Percentiles rank a stretch among this genome's conserved stretches.
Evolutionary conservation across 2,113 vertebrate genomes (phyloP).

Genomic region (Tylochromis polylepis): DNA sequence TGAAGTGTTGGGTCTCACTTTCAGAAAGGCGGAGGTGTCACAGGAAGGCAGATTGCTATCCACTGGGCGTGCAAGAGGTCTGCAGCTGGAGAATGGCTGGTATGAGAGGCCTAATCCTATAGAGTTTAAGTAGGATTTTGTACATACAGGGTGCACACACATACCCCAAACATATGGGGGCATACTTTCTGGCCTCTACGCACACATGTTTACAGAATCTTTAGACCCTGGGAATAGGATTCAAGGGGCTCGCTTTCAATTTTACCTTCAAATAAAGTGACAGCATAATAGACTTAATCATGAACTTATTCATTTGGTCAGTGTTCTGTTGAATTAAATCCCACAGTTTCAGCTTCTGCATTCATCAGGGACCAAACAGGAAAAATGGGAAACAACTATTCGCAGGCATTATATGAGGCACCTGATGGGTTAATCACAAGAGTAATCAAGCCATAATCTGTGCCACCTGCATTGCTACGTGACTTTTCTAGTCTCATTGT

Average conservation of each 20-base stretch:
- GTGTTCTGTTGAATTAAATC: not conserved
- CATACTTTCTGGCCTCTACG: not conserved
- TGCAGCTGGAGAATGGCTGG: slow-evolving; percentile 64
- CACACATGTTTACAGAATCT: not conserved
- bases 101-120: slow-evolving; percentile 48
- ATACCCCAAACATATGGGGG: not conserved
- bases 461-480: not conserved
- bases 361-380: not conserved
- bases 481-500: not conserved
- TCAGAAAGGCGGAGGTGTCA: slow-evolving; percentile 54
- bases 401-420: not conserved
- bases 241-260: not conserved
- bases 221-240: not conserved
- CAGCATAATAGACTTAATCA: not conserved
- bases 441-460: not conserved
- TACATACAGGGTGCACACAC: slow-evolving; percentile 6
- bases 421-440: not conserved
- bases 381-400: rapidly evolving
- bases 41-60: slow-evolving; percentile 55
- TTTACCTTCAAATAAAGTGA: not conserved
- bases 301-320: not conserved
- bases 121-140: slow-evolving; percentile 48
- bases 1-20: slow-evolving; percentile 40
- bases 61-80: slow-evolving; percentile 42
- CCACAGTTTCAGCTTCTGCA: not conserved